Base-by-base conservation (phyloP, 2,113 vertebrate species). In the Dolichotis patagonum region DNA sequence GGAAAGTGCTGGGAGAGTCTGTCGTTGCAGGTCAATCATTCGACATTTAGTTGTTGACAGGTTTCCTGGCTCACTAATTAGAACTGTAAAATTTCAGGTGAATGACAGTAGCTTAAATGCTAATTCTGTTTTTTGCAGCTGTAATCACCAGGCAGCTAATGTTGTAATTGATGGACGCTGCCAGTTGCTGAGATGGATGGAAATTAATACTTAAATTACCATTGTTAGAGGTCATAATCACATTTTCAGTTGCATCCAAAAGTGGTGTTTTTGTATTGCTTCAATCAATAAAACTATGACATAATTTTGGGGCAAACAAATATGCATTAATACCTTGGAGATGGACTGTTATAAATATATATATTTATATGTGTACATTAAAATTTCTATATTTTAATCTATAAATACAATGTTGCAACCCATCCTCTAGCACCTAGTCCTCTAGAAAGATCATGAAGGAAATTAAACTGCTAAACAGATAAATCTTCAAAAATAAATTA, bases 131-230 rank as follows among this genome's bases (percentile, higher is more conserved):
- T 98, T 98, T 98, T 99, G 98, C 98, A 98, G 98, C 99, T 99
- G 99, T 99, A 99, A 98, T 99, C 99, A 98, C 98, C 98, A 98
- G 98, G 98, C 97, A 98, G 97, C 99, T 99, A 99, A 99, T 98
- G 96, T 98, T 97, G 69, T 99, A 99, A 99, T 99, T 99, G 99
- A 99, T 99, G 99, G 99, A 99, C 97, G 98, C 98, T 99, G 99
- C 99, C 99, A 99, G 98, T 99, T 99, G 98, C 98, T 98, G 85
- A 99, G 98, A 99, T 99, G 98, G 98, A 99, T 99, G 99, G 98
- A 98, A 99, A 99, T 99, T 99, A 99, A 99, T 99, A 99, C 98
- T 98, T 98, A 99, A 99, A 99, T 99, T 99, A 98, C 98, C 95
- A 98, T 99, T 98, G 99, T 99, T 99, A 99, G 98, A 98, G 97